Evolutionary conservation across 2,113 vertebrate genomes (phyloP), one percentile per base, ranked within the genome.

Genomic region (Austrofundulus limnaeus): DNA sequence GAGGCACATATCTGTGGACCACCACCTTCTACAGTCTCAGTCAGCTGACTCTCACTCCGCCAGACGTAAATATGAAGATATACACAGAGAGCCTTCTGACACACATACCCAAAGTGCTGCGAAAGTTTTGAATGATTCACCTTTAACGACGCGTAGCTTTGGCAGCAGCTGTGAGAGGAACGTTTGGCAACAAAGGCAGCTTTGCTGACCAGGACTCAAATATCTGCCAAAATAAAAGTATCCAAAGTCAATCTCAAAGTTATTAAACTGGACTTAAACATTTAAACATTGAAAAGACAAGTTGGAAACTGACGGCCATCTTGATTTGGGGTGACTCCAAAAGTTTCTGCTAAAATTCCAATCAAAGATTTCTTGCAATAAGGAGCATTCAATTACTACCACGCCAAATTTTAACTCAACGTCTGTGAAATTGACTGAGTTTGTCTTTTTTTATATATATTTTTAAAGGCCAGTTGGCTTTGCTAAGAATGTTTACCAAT

Each of bases 21-120:
- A n/a, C 60, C 80, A 75, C 73, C 23, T 78, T 88, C 81, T 83
- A 19, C 52, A 57, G 19, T 83, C 68, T 61, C 80, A 62, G 46
- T 60, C 85, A 86, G 83, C 87, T 87, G 87, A 87, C 45, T n/a
- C 63, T 4, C 45, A 34, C 46, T 25, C 41, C 42, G 34, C n/a
- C 66, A 70, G 14, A 41, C 59, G 49, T 10, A 14, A 42, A 23
- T 53, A n/a, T 16, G 46, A 47, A 75, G 53, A 19, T 2, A 12
- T 50, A 53, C 42, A 16, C 54, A 16, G 42, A 15, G 19, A n/a
- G 31, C 25, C 63, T 39, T 51, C 24, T 41, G 42, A 43, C 28
- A 15, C 25, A 37, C 39, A 9, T 25, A 12, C 34, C 20, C 39
- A 69, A 6, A 19, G 53, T 13, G 15, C 21, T 47, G 60, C 62